Base-by-base conservation (phyloP, 2,797 vertebrate species). In the Sus cebifrons region DNA sequence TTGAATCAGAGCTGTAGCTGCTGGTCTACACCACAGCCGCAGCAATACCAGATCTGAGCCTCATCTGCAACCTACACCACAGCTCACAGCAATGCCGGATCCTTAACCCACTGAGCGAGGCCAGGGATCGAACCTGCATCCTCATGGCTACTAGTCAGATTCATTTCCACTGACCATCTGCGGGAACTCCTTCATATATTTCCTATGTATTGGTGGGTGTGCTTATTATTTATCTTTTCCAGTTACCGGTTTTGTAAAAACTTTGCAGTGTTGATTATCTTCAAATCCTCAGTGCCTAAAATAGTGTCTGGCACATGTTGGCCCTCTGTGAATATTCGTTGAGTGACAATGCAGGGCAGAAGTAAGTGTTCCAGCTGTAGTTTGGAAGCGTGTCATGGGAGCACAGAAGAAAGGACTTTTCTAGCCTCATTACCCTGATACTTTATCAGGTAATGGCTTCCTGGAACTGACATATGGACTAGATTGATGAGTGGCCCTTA, bases 151-250 rank as follows among this genome's bases (percentile, higher is more conserved):
- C 44, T 49, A 49, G 44, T 49, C 44, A 49, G 44, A 49, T 49
- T 49, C 44, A 49, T 49, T 49, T 15, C 54, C 54, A 54, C 54
- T 54, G 54, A 54, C 44, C 44, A 49, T 49, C 6, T 36, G 44
- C 6, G 44, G 44, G 44, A 49, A 49, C 73, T 73, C 52, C 65
- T 86, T 52, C 77, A 36, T 44, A 32, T 56, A 52, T 86, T 71
- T 67, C 64, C 20, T 60, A 8, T 10, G 23, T 54, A 23, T 87
- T 78, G 86, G 16, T 78, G 49, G 49, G 44, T 68, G 7, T 13
- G 17, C 14, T 88, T 62, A 65, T 58, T 83, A 54, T 65, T 95
- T 73, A 21, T 73, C 25, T 95, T 88, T 74, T 54, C 32, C 40
- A 67, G n/a, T 78, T 60, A 67, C 58, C 70, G 49, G 89, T 68